Conservation (phyloP, 2,888 invertebrate species). For the Lepidonotus clava region DNA sequence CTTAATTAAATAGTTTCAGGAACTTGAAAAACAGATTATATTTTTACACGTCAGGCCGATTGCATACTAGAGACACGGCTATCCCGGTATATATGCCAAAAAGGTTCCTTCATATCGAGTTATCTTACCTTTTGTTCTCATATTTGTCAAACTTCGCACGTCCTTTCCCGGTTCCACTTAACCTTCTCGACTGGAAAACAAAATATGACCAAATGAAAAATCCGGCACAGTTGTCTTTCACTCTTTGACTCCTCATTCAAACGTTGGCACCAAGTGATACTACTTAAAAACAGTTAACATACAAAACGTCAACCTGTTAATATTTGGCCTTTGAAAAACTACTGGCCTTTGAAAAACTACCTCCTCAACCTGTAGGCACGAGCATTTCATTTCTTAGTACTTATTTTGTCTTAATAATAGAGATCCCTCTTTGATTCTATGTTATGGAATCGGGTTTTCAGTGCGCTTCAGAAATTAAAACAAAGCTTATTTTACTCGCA, state of each 20-base stretch:
- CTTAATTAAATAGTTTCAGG: no score
- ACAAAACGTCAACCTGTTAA: background rate
- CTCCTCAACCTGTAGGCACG: no score
- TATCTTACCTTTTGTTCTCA: constrained; percentile 86
- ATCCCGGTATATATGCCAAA: background rate
- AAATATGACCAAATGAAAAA: constrained; percentile 29
- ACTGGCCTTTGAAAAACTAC: background rate
- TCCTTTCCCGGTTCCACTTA: constrained; percentile 93
- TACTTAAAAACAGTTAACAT: background rate
- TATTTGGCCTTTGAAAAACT: background rate
- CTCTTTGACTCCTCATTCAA: background rate
- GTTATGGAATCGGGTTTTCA: no score
- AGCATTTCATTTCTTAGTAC: no score
- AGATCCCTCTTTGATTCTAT: no score
- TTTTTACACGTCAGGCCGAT: background rate
- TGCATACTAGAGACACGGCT: background rate
- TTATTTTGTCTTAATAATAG: no score
- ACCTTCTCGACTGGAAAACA: constrained; percentile 83
- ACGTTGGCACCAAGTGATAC: background rate
- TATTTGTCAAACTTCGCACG: constrained; percentile 96
- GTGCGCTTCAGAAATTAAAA: no score
- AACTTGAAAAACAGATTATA: no score
- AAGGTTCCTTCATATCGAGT: background rate
- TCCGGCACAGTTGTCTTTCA: background rate
- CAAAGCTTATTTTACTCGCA: no score